These are phyloP conservation scores for Colinus virginianus DNA, from an alignment of 2,113 vertebrate genomes.

Conservation along the genomic window DNA sequence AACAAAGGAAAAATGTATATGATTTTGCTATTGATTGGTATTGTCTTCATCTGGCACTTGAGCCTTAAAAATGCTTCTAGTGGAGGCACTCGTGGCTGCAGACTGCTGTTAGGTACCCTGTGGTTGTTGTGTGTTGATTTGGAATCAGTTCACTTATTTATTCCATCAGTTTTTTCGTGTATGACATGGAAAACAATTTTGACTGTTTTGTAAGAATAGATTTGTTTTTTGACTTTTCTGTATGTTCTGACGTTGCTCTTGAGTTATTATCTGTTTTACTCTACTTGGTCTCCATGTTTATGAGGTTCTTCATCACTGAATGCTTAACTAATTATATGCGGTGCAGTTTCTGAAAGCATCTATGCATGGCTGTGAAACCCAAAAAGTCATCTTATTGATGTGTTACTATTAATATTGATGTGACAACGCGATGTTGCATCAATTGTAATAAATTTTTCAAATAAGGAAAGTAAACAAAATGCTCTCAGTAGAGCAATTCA, in stretches of 20 bases:
- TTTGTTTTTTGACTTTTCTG: neutral
- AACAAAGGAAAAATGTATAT: neutral
- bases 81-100: neutral
- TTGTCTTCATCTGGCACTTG: neutral
- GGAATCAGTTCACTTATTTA: neutral
- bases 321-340: neutral
- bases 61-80: neutral
- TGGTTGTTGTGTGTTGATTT: neutral
- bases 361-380: neutral
- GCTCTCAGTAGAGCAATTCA: neutral
- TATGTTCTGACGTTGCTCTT: neutral
- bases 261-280: neutral
- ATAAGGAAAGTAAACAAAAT: conserved; percentile 41
- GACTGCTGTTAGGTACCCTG: neutral
- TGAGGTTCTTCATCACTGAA: neutral
- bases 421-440: neutral
- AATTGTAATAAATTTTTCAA: conserved; percentile 1
- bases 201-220: neutral
- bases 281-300: neutral
- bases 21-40: neutral
- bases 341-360: neutral
- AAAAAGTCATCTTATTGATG: neutral
- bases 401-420: conserved; percentile 31
- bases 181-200: neutral
- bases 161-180: neutral